These are phyloP conservation scores for Harpagoxenus sublaevis DNA, from an alignment of 2,888 invertebrate species.

Conservation along the genomic window DNA sequence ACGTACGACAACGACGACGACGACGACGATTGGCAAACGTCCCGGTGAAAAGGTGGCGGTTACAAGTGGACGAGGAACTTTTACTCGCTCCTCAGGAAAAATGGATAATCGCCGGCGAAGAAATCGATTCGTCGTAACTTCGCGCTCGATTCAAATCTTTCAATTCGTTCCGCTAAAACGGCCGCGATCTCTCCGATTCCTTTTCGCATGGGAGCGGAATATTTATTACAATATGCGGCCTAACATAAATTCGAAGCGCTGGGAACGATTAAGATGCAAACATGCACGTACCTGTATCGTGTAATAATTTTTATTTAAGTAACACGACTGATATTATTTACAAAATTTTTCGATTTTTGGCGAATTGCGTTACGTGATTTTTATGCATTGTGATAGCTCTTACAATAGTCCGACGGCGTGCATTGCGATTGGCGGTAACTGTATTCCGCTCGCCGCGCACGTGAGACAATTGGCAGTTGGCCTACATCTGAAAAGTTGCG, in stretches of 20 bases:
- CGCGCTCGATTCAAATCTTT: constrained; percentile 1
- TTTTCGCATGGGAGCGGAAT: neutral
- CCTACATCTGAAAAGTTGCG: constrained; percentile 76
- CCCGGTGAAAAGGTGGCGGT: constrained; percentile 40
- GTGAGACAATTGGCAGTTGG: constrained; percentile 79
- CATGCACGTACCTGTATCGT: neutral
- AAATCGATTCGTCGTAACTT: constrained; percentile 49
- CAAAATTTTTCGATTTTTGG: neutral
- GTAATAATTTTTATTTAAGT: neutral
- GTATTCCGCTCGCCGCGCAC: constrained; percentile 60
- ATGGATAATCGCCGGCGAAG: constrained; percentile 44
- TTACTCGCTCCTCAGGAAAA: constrained; percentile 63
- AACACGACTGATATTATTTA: neutral
- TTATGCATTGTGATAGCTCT: neutral
- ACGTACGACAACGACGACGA: constrained; percentile 38
- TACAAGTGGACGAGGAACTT: constrained; percentile 49
- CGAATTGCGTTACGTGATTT: neutral
- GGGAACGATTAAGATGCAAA: neutral
- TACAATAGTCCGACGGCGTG: constrained; percentile 51
- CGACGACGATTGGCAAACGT: constrained; percentile 36
- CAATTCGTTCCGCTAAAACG: constrained; percentile 38
- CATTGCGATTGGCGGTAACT: constrained; percentile 57
- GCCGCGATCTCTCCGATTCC: constrained; percentile 19
- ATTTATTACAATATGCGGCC: neutral
- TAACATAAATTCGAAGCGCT: neutral